phyloP scores from a whole-genome alignment of 2,797 vertebrate genomes.

The Labroides dimidiatus region DNA sequence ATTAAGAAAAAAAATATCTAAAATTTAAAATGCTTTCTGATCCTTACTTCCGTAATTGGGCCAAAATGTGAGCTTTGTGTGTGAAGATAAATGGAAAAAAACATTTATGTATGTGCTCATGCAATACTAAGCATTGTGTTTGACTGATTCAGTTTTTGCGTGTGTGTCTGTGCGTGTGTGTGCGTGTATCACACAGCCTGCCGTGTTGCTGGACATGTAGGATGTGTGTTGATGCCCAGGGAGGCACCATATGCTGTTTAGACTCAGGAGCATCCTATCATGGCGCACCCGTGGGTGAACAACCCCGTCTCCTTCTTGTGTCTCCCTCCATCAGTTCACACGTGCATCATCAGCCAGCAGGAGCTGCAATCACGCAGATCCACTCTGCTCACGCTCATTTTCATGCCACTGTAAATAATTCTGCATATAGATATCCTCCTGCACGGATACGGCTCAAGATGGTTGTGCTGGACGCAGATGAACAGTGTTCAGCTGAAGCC shows the following conservation, averaged over 20 bases:
- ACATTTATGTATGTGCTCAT: not conserved
- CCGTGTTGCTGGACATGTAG: constrained; percentile 73
- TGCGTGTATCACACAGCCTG: constrained; percentile 51
- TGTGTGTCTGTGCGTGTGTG: constrained; percentile 29
- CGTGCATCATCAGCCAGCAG: constrained; percentile 47
- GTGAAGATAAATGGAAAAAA: constrained; percentile 19
- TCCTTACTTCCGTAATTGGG: too few relatives aligned
- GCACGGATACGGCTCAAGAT: constrained; percentile 19
- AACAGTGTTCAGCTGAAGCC: constrained; percentile 64
- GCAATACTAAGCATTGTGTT: not conserved
- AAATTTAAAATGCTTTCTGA: too few relatives aligned
- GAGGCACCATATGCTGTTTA: constrained; percentile 83
- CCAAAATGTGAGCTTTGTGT: not conserved
- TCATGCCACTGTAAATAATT: constrained; percentile 39
- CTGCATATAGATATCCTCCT: constrained; percentile 41
- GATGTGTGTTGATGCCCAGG: constrained; percentile 73
- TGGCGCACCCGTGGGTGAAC: constrained; percentile 50
- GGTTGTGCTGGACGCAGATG: constrained; percentile 21
- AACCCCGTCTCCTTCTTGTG: constrained; percentile 50
- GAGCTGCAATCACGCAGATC: constrained; percentile 53
- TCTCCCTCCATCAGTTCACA: constrained; percentile 51
- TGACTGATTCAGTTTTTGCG: constrained; percentile 4
- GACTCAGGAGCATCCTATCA: constrained; percentile 70
- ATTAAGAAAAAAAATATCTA: not conserved
- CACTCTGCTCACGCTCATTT: constrained; percentile 42